Conservation (phyloP, 1,140 invertebrate genomes). For the Hyles euphorbiae region DNA sequence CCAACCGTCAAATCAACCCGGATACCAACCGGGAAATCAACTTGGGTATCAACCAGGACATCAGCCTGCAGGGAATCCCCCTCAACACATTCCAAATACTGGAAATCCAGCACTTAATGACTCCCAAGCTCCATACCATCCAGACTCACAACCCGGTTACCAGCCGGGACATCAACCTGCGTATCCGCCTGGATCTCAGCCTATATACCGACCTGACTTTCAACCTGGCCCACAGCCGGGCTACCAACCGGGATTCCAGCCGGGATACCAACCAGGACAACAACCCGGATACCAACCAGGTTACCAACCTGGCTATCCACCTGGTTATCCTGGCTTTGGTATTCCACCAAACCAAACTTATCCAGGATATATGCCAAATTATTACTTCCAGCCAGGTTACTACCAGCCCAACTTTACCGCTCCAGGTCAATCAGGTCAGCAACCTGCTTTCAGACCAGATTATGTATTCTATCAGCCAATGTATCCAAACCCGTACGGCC, state of each 20-base stretch:
- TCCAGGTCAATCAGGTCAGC: background rate
- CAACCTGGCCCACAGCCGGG: constrained; percentile 9
- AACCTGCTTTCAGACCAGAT: background rate
- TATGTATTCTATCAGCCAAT: background rate
- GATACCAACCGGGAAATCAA: no score
- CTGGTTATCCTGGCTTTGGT: no score
- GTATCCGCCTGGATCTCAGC: background rate
- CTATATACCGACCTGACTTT: background rate
- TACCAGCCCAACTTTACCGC: background rate
- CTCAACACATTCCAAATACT: no score
- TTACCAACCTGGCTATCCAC: background rate
- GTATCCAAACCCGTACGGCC: constrained; percentile 1
- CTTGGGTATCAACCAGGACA: background rate
- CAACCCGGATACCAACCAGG: constrained; percentile 10
- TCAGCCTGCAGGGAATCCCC: background rate
- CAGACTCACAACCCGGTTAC: no score
- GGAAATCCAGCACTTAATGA: no score
- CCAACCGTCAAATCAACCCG: no score
- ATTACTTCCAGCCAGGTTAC: constrained; percentile 5
- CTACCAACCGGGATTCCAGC: background rate
- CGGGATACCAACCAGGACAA: background rate
- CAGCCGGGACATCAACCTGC: no score
- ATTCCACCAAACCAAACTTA: constrained; percentile 4
- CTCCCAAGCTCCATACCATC: no score
- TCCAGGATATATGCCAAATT: background rate